phyloP scores from a whole-genome alignment of 1,140 invertebrate species.

The Mizuhopecten yessoensis region DNA sequence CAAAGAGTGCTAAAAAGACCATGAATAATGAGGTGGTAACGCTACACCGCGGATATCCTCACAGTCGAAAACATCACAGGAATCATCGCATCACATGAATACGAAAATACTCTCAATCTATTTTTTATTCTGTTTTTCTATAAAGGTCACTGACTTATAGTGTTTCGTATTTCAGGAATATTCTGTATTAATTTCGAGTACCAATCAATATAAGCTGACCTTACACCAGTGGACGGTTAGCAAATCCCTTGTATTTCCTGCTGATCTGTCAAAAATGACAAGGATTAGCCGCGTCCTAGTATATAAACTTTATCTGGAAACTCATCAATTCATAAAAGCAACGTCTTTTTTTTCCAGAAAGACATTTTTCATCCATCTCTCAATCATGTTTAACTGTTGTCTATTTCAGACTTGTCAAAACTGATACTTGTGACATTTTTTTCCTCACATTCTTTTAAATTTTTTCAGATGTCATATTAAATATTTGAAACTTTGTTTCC shows the following conservation, averaged over 20 bases:
- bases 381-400: not conserved
- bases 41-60: not conserved
- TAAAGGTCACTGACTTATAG: not conserved
- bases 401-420: not conserved
- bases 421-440: not conserved
- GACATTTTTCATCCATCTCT: not conserved
- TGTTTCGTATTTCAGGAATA: constrained; percentile 14
- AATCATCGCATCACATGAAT: not conserved
- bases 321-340: not conserved
- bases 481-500: not conserved
- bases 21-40: constrained; percentile 30
- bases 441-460: not conserved
- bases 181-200: not conserved
- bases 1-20: constrained; percentile 22
- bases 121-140: constrained; percentile 2
- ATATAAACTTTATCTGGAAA: not conserved
- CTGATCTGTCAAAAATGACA: not conserved
- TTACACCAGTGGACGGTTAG: not conserved
- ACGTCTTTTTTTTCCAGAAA: not conserved
- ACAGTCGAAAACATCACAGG: not conserved
- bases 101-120: not conserved
- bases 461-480: not conserved
- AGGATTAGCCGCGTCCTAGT: not conserved
- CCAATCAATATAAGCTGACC: not conserved
- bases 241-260: not conserved